phyloP scores from a whole-genome alignment of 2,888 invertebrate species.

The Branchellion lobata region DNA sequence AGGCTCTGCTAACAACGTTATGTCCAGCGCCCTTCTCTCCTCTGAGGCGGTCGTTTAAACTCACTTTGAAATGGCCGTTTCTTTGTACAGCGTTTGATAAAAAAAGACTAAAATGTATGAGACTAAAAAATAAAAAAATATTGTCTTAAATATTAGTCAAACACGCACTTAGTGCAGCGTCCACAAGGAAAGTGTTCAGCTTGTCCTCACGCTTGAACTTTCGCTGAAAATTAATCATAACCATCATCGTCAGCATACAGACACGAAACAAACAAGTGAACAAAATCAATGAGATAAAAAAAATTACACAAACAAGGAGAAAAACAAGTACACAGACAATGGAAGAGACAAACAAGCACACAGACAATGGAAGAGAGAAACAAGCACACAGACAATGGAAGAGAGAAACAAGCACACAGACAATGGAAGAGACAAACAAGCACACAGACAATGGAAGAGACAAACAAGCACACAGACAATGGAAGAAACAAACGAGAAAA shows the following conservation, averaged over 20 bases:
- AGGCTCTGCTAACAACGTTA: constrained; percentile 34
- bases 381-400: too few relatives aligned
- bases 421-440: too few relatives aligned
- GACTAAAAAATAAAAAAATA: too few relatives aligned
- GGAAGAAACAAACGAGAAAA: background rate
- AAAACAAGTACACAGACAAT: background rate
- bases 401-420: too few relatives aligned
- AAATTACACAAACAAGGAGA: background rate
- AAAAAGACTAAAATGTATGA: too few relatives aligned
- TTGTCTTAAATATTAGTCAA: too few relatives aligned
- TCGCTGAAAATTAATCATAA: constrained; percentile 59
- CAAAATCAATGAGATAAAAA: background rate
- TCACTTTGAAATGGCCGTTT: too few relatives aligned
- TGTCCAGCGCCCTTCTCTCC: constrained; percentile 33
- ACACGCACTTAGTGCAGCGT: constrained; percentile 62
- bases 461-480: too few relatives aligned
- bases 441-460: too few relatives aligned
- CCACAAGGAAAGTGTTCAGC: constrained; percentile 62
- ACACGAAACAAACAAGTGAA: background rate
- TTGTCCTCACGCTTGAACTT: constrained; percentile 89
- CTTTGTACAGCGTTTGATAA: too few relatives aligned
- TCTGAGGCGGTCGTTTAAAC: too few relatives aligned
- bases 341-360: background rate
- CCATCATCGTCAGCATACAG: background rate
- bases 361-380: background rate